A percentile compares a stretch with the other conserved stretches of the same genome.
Conservation (phyloP, 2,888 invertebrate genomes). For the Rhyacophila evoluta region DNA sequence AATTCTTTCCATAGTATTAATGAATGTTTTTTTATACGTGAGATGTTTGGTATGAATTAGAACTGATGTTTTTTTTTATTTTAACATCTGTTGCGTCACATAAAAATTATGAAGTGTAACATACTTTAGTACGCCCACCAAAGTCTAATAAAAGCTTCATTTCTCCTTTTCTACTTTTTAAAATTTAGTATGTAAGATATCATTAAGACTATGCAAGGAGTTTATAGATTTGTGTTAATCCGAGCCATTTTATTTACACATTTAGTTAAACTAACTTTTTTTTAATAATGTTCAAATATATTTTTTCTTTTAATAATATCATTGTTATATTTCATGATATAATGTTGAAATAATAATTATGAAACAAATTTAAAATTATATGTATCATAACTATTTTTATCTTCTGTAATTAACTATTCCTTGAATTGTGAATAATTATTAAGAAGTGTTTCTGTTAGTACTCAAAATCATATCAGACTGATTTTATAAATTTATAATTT, state of each 20-base stretch:
- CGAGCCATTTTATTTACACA: conserved; percentile 53
- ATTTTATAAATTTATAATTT: neutral
- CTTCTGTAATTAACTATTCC: no score
- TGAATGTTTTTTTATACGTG: conserved; percentile 2
- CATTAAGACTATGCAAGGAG: conserved; percentile 28
- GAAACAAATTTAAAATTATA: no score
- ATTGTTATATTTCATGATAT: neutral
- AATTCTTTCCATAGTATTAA: conserved; percentile 34
- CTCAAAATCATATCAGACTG: conserved; percentile 4
- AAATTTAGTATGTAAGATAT: no score
- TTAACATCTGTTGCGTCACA: neutral
- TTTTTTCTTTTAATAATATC: neutral
- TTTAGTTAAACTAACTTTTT: conserved; percentile 16
- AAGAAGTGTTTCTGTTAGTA: neutral
- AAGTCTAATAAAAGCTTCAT: no score
- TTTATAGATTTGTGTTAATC: conserved; percentile 49
- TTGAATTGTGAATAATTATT: neutral
- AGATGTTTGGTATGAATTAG: no score
- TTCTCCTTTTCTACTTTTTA: no score
- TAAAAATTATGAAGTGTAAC: neutral
- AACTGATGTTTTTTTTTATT: neutral
- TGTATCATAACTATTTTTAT: neutral
- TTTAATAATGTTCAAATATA: conserved; percentile 27
- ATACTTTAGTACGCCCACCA: no score
- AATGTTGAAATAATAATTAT: no score